phyloP scores from a whole-genome alignment of 2,113 vertebrate species.

The Pygoscelis antarcticus region DNA sequence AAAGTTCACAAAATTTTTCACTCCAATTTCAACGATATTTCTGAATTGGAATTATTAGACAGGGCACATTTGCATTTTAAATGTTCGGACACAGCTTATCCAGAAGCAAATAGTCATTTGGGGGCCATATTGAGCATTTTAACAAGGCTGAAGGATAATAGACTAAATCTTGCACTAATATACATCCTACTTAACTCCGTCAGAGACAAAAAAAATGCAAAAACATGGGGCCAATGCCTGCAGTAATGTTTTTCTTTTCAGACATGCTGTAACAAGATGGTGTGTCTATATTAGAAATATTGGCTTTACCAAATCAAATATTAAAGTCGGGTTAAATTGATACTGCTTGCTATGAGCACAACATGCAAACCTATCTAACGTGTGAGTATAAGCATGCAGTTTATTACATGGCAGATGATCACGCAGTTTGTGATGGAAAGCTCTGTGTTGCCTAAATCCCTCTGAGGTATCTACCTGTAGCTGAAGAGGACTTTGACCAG shows the following conservation, averaged over 20 bases:
- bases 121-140: not conserved
- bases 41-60: not conserved
- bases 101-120: not conserved
- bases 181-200: not conserved
- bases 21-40: not conserved
- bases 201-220: not conserved
- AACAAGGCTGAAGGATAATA: not conserved
- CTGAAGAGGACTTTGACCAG: not conserved
- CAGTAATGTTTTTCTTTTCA: not conserved
- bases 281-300: not conserved
- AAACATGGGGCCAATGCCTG: not conserved
- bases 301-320: not conserved
- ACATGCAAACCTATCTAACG: not conserved
- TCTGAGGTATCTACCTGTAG: not conserved
- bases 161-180: not conserved
- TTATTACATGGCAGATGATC: not conserved
- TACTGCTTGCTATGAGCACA: not conserved
- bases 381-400: fast-evolving
- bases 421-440: not conserved
- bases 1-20: not conserved
- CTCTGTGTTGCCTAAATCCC: not conserved
- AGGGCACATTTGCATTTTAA: not conserved
- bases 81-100: not conserved
- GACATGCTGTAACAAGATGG: not conserved
- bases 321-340: not conserved